Conservation (phyloP, 2,888 invertebrate genomes). For the Leptopilina myrica region DNA sequence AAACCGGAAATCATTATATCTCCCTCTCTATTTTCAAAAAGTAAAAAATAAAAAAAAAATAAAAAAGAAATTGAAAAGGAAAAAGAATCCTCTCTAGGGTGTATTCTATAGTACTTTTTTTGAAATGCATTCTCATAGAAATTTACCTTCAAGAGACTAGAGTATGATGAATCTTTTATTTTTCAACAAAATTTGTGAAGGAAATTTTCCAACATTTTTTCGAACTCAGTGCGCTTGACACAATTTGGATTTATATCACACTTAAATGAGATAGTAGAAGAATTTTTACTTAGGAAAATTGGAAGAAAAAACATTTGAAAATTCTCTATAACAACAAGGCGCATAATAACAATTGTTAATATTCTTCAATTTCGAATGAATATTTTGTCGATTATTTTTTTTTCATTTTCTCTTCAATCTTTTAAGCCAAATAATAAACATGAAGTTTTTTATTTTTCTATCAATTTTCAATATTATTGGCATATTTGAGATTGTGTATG, state of each 20-base stretch:
- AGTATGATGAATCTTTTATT: constrained; percentile 18
- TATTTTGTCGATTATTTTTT: too few species aligned
- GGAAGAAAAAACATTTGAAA: too few species aligned
- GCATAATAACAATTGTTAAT: not conserved
- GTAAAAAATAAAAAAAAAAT: too few species aligned
- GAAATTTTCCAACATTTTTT: constrained; percentile 3
- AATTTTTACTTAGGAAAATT: constrained; percentile 7
- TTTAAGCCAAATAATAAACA: too few species aligned
- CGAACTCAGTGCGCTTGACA: constrained; percentile 1
- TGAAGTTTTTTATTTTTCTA: too few species aligned
- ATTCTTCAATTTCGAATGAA: not conserved
- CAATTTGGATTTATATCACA: constrained; percentile 13
- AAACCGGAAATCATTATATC: constrained; percentile 8
- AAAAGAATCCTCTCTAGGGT: not conserved
- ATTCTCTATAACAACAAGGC: too few species aligned
- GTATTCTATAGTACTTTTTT: constrained; percentile 6
- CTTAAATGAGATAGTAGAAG: not conserved
- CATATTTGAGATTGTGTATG: not conserved
- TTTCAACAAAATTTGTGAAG: constrained; percentile 9
- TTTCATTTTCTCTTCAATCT: too few species aligned
- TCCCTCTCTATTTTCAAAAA: not conserved
- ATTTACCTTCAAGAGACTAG: constrained; percentile 9
- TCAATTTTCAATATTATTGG: too few species aligned
- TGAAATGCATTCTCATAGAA: not conserved
- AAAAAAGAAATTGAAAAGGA: not conserved